phyloP scores from a whole-genome alignment of 2,888 invertebrate genomes.

The Ophion ellenae region DNA sequence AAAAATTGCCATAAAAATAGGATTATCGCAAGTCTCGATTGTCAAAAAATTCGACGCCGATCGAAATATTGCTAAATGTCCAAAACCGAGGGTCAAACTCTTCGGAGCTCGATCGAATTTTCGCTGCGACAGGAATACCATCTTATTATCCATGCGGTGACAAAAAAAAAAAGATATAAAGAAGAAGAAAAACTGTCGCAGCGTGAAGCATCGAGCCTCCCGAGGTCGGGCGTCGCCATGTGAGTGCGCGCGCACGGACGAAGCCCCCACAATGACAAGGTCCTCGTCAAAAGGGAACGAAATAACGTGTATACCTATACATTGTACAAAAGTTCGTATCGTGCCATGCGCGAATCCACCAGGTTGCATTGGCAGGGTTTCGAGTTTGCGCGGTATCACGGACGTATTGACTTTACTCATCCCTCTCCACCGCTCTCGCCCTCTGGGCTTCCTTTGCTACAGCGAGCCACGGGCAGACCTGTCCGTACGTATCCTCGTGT shows the following conservation, averaged over 20 bases:
- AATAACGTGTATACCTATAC: conserved; percentile 12
- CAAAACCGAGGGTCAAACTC: too few relatives aligned
- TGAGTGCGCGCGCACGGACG: conserved; percentile 49
- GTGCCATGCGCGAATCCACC: conserved; percentile 75
- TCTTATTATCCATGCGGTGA: not conserved
- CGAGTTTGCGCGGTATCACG: conserved; percentile 77
- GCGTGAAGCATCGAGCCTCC: conserved; percentile 14
- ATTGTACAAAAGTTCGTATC: conserved; percentile 4
- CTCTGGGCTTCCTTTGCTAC: conserved; percentile 27
- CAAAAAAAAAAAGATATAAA: not conserved
- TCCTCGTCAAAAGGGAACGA: conserved; percentile 33
- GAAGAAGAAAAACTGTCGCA: not conserved
- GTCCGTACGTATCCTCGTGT: too few relatives aligned
- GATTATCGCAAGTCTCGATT: too few relatives aligned
- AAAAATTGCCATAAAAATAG: too few relatives aligned
- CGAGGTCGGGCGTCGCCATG: conserved; percentile 56
- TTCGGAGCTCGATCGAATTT: not conserved
- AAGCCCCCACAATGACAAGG: conserved; percentile 26
- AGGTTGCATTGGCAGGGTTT: conserved; percentile 74
- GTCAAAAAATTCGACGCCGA: too few relatives aligned
- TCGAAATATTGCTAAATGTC: too few relatives aligned
- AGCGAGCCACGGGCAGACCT: not conserved
- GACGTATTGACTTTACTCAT: conserved; percentile 81
- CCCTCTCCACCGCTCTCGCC: conserved; percentile 44
- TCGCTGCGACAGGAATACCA: not conserved